A percentile compares a stretch with the other conserved stretches of the same genome.
Evolutionary conservation across 2,113 vertebrate species (phyloP).

Genomic region (Motacilla alba): DNA sequence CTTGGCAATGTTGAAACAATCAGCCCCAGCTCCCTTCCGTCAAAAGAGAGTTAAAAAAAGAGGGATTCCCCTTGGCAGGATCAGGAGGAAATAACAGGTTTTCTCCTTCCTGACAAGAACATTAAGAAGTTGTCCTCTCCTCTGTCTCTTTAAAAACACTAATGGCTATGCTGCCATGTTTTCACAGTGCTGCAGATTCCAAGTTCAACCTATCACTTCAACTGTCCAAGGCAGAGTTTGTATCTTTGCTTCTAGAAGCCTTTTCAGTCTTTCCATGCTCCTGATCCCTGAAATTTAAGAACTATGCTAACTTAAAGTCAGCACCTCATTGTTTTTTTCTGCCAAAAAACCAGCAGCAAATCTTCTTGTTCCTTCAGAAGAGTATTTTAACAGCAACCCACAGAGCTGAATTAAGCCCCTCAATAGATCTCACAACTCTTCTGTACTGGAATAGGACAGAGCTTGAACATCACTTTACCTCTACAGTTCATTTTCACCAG

Average conservation of each 20-base stretch:
- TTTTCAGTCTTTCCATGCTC: background rate
- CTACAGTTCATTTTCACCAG: background rate
- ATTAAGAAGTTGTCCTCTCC: background rate
- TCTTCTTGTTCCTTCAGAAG: background rate
- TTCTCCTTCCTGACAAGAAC: background rate
- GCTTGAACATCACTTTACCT: background rate
- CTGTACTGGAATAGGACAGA: background rate
- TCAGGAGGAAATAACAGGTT: slow-evolving; percentile 34
- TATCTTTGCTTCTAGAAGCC: background rate
- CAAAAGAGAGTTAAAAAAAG: background rate
- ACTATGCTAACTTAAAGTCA: background rate
- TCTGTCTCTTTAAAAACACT: background rate
- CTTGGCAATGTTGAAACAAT: slow-evolving; percentile 9
- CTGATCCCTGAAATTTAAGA: background rate
- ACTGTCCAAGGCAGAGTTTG: accelerated
- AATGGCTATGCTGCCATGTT: background rate
- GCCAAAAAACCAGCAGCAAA: background rate
- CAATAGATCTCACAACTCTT: background rate
- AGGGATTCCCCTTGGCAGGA: slow-evolving; percentile 62
- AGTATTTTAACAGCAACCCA: background rate
- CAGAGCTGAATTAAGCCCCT: background rate
- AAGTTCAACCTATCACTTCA: background rate
- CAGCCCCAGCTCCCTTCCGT: background rate
- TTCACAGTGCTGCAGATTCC: background rate
- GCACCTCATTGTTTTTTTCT: background rate